phyloP scores from a whole-genome alignment of 2,113 vertebrate genomes.

The Elephantulus edwardii region DNA sequence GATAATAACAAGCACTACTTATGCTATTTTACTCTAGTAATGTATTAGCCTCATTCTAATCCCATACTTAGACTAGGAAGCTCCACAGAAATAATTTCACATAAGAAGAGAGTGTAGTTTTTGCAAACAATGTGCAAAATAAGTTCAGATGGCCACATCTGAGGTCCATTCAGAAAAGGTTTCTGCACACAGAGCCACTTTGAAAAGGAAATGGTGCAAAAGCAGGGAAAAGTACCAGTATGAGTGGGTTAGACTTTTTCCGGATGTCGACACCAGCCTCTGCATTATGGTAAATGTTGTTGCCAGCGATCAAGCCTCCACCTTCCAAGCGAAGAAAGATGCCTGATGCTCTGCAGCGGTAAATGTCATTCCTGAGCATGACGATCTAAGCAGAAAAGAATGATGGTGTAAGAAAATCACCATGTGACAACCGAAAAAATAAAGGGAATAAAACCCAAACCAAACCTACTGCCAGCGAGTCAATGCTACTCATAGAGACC shows the following conservation, averaged over 20 bases:
- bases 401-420: neutral
- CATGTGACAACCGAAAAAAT: neutral
- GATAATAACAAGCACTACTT: slow-evolving; percentile 6
- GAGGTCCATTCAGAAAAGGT: neutral
- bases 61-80: neutral
- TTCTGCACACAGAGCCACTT: neutral
- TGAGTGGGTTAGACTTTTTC: slow-evolving; percentile 90
- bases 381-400: slow-evolving; percentile 84
- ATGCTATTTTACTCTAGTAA: slow-evolving; percentile 2
- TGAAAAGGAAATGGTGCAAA: neutral
- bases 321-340: slow-evolving; percentile 90
- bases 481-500: neutral
- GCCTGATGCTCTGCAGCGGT: slow-evolving; percentile 89
- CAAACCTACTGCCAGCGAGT: too few species aligned
- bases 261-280: slow-evolving; percentile 91
- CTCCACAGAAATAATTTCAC: neutral
- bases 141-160: neutral
- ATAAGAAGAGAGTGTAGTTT: neutral
- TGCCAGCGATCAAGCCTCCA: slow-evolving; percentile 90
- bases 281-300: slow-evolving; percentile 90
- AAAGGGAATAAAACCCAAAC: too few species aligned
- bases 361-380: slow-evolving; percentile 91
- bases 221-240: slow-evolving; percentile 84
- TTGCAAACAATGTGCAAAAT: neutral
- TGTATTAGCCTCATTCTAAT: neutral